Evolutionary conservation across 2,888 invertebrate genomes (phyloP).

Genomic region (Parnassius mnemosyne): DNA sequence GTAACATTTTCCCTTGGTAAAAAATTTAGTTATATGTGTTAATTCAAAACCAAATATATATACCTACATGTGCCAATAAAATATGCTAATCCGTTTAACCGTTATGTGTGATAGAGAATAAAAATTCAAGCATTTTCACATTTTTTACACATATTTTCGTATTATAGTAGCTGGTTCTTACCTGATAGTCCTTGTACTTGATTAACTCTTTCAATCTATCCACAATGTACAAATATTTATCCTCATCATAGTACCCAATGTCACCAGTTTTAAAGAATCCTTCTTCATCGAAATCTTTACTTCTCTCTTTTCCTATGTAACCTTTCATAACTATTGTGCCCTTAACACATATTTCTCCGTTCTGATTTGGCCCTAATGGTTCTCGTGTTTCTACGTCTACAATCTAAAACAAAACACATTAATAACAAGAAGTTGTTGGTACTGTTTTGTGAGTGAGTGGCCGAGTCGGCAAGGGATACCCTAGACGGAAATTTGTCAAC

Average conservation of each 20-base stretch:
- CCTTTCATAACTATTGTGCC: conserved; percentile 87
- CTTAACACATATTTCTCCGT: conserved; percentile 88
- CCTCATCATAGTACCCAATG: conserved; percentile 85
- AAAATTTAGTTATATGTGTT: too few relatives aligned
- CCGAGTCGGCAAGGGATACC: too few relatives aligned
- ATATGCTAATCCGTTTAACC: too few relatives aligned
- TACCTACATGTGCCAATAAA: too few relatives aligned
- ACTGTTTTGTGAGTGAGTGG: too few relatives aligned
- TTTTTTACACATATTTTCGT: too few relatives aligned
- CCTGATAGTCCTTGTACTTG: conserved; percentile 87
- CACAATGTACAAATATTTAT: conserved; percentile 85
- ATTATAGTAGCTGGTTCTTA: conserved; percentile 34
- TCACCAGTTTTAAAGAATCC: conserved; percentile 88
- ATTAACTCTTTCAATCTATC: conserved; percentile 90
- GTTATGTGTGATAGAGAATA: too few relatives aligned
- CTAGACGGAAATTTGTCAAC: too few relatives aligned
- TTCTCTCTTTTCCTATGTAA: conserved; percentile 81
- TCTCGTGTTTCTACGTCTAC: conserved; percentile 77
- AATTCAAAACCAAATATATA: too few relatives aligned
- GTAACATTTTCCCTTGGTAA: too few relatives aligned
- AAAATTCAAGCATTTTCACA: too few relatives aligned
- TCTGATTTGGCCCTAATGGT: conserved; percentile 78
- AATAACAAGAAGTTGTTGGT: too few relatives aligned
- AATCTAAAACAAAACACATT: conserved; percentile 36
- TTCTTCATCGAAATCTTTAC: conserved; percentile 84